Base-by-base conservation (phyloP, 2,888 invertebrate genomes). In the Aquatica leii region DNA sequence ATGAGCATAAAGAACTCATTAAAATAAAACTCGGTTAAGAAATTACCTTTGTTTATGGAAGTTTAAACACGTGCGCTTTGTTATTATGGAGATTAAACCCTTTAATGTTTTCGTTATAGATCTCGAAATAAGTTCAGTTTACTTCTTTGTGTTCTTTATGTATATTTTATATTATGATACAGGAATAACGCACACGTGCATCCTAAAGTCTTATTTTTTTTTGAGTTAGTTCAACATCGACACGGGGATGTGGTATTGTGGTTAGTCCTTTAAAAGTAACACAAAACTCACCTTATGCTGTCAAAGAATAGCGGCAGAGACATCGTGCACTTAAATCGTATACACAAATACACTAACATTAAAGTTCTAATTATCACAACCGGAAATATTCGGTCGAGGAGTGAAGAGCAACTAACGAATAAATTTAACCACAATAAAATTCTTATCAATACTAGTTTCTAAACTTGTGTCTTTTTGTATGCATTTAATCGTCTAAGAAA, bases 61-160 rank as follows among this genome's bases (percentile, higher is more conserved):
- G 8, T 12, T 6, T 11, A 37, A 52, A 59, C 59, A 59, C 59
- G 59, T 59, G 59, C 46, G 46, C 59, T 20, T 34, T 24, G 43
- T 46, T 43, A 52, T 43, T 59, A 59, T 59, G 41, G 52, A 59
- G 43, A 52, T 51, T 46, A 52, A 51, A 37, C 58, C 58, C 51
- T 17, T 41, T n/a, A 34, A 14, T n/a, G 20, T 34, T 37, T 2
- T 15, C 52, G 14, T 18, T 18, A n/a, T 18, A 40, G 8, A 57
- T 24, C 1, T 49, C 24, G 6, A 40, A 52, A 15, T 1, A 14
- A 37, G 56, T 56, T 56, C 48, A 18, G 49, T 49, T 49, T 57
- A 34, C 56, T 49, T 55, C 40, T 34, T 57, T 57, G 20, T 49
- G 21, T 18, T 12, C 35, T 17, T 24, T 41, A 24, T 12, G 40